Conservation (phyloP, 2,797 vertebrate genomes). For the Nasua narica region DNA sequence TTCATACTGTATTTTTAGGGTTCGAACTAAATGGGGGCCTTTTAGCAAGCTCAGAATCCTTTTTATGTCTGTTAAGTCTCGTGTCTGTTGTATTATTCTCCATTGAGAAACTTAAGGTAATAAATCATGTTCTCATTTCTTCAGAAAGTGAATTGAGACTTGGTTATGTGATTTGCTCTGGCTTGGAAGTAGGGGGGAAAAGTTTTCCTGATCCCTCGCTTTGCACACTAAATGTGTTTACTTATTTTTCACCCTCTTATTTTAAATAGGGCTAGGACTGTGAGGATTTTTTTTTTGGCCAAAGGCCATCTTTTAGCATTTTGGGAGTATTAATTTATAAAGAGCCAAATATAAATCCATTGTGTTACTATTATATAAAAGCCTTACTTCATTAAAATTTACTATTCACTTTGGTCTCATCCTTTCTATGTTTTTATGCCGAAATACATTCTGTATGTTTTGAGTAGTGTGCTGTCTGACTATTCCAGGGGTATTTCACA, state of each 20-base stretch:
- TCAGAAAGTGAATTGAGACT: conserved; percentile 22
- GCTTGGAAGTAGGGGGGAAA: background rate
- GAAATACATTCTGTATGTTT: conserved; percentile 69
- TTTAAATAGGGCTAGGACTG: background rate
- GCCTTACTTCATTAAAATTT: conserved; percentile 71
- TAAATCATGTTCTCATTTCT: background rate
- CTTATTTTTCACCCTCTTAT: background rate
- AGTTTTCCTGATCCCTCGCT: background rate
- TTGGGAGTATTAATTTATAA: conserved; percentile 67
- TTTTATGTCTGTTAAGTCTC: background rate
- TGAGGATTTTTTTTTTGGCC: background rate
- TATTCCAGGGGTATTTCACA: conserved; percentile 76
- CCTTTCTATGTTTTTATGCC: conserved; percentile 70
- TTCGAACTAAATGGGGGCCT: background rate
- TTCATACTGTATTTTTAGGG: background rate
- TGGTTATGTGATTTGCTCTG: background rate
- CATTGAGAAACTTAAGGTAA: background rate
- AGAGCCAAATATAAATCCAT: conserved; percentile 64
- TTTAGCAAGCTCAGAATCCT: background rate
- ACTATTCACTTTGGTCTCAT: conserved; percentile 76
- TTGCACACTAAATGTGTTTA: background rate
- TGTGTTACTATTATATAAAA: conserved; percentile 54
- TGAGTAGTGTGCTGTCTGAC: conserved; percentile 72
- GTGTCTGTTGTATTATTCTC: background rate
- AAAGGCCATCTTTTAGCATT: conserved; percentile 26